Evolutionary conservation across 2,113 vertebrate genomes (phyloP), one percentile per base, ranked within the genome.

Genomic region (Salvator merianae): DNA sequence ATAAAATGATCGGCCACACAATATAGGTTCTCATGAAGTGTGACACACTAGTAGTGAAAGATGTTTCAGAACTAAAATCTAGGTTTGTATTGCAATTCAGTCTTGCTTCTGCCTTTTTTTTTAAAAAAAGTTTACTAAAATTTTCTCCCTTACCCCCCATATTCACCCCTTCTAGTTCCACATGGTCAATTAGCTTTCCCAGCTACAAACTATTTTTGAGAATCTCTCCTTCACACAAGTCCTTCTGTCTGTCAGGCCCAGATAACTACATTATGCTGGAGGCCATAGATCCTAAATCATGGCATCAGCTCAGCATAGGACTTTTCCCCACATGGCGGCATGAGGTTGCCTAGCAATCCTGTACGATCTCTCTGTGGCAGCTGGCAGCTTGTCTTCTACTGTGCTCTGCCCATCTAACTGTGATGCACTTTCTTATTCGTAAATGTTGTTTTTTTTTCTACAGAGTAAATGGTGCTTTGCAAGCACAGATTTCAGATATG

Each of bases 291-390:
- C 34, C 84, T 5, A 83, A 76, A 84, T 79, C 5, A 7, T 1
- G 55, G 80, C 38, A 16, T 85, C 20, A 32, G 91, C 87, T 55
- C 2, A 0, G 81, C 43, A 1, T 79, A 81, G 88, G 22, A 89
- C 85, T 87, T n/a, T 89, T 78, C 62, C 84, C 86, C 86, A 43
- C 91, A 86, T 90, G 84, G 62, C 18, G 68, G 90, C 91, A 89
- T 59, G 84, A 88, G 91, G 93, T 91, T 90, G 94, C 93, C 85
- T 90, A 90, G 95, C 94, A 92, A 91, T 94, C 83, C 81, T 69
- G 62, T 85, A 88, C 86, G 74, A 77, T 82, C 86, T 87, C 28
- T 0, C 77, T 2, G 77, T 92, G 18, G 79, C 80, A 59, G 89
- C 92, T 86, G 90, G 84, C 85, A 70, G 73, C 81, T 78, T 32